Evolutionary conservation across 2,113 vertebrate genomes (phyloP).

Genomic region (Neoarius graeffei): DNA sequence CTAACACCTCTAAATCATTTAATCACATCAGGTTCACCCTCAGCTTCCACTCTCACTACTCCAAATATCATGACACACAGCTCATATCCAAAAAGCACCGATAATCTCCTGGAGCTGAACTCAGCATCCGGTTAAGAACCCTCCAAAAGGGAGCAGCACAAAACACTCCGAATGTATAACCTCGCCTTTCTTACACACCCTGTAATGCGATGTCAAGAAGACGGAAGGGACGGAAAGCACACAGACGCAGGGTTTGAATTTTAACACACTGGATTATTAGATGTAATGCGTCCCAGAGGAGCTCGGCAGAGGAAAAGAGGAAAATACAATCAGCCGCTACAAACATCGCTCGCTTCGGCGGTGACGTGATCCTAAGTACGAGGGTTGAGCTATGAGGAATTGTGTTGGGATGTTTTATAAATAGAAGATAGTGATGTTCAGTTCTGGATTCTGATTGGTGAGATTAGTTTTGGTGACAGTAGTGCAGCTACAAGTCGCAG

Average conservation of each 20-base stretch:
- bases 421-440: background rate
- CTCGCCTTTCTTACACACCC: conserved; percentile 28
- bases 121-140: conserved; percentile 12
- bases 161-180: conserved; percentile 46
- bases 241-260: conserved; percentile 35
- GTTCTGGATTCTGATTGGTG: background rate
- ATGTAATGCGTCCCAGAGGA: conserved; percentile 40
- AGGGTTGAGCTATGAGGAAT: background rate
- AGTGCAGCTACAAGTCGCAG: too few relatives aligned
- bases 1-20: background rate
- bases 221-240: conserved; percentile 38
- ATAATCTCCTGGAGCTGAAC: background rate
- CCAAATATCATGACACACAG: background rate
- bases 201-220: conserved; percentile 54
- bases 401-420: background rate
- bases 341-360: conserved; percentile 10
- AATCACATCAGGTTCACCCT: background rate
- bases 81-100: background rate
- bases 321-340: conserved; percentile 32
- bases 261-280: conserved; percentile 47
- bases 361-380: background rate
- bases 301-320: background rate
- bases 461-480: background rate
- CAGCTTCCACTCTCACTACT: background rate
- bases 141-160: conserved; percentile 14